phyloP scores from a whole-genome alignment of 1,140 invertebrate genomes.

The Drosophila lacertosa region DNA sequence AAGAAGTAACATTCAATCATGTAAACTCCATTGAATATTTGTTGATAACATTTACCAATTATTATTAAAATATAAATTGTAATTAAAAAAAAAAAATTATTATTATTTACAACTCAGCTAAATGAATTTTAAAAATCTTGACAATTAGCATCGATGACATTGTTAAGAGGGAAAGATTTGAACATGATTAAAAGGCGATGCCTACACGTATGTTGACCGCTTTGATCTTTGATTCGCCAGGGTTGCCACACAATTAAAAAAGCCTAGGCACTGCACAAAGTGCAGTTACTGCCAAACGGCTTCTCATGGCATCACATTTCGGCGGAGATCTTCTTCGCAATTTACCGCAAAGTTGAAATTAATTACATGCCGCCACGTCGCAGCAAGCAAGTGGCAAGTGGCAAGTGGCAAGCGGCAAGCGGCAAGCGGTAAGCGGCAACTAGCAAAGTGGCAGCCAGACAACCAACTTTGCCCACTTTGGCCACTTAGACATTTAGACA shows the following conservation, averaged over 20 bases:
- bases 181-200: neutral
- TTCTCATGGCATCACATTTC: conserved; percentile 7
- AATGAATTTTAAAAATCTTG: too few species aligned
- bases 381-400: conserved; percentile 4
- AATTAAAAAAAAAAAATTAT: too few species aligned
- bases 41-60: too few species aligned
- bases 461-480: conserved; percentile 1
- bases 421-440: neutral
- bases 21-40: too few species aligned
- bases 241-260: conserved; percentile 1
- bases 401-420: neutral
- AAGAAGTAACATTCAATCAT: too few species aligned
- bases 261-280: neutral
- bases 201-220: neutral
- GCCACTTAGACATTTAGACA: conserved; percentile 13
- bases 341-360: conserved; percentile 12
- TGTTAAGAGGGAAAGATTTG: neutral
- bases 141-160: neutral
- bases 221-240: neutral
- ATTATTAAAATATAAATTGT: too few species aligned
- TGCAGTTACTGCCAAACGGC: neutral
- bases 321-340: conserved; percentile 8
- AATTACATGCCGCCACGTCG: conserved; percentile 2
- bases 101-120: too few species aligned
- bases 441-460: neutral